Evolutionary conservation across 2,113 vertebrate genomes (phyloP), one percentile per base, ranked within the genome.

Genomic region (Osmerus mordax): DNA sequence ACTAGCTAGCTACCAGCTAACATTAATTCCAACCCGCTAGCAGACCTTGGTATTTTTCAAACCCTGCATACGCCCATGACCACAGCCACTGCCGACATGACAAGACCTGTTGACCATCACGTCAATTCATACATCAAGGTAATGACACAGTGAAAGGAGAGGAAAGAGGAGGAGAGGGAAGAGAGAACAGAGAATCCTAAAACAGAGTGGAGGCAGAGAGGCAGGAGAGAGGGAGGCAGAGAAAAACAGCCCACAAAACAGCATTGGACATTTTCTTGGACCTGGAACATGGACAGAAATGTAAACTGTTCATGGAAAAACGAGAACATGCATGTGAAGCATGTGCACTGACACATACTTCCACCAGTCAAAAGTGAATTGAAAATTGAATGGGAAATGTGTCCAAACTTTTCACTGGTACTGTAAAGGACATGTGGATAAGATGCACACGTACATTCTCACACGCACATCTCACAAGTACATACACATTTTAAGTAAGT

Each of bases 241-340:
- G 28, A 60, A 76, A 79, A 82, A 79, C 76, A 77, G 61, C 69
- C 65, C 3, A 19, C 64, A 21, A n/a, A n/a, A n/a, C n/a, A n/a
- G n/a, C n/a, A n/a, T n/a, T n/a, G n/a, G n/a, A 41, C 36, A 41
- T 41, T 5, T 41, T 41, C 4, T 7, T 1, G 7, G 36, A 41
- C 1, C 5, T 5, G 36, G 6, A 41, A 41, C 36, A 41, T 41
- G 36, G 7, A 41, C 0, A 41, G 36, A 62, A n/a, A 70, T 66
- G 73, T 32, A 3, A 3, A 32, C 29, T 32, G 29, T 59, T 32
- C 64, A 53, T 59, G 71, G 36, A 65, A 29, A 69, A 62, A 69
- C 18, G 72, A 70, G 36, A n/a, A 41, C 64, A 69, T 4, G 4
- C 29, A 21, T 21, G 1, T 21, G 21, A 21, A 21, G 21, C 21